phyloP scores from a whole-genome alignment of 1,140 invertebrate genomes.

The Magallana angulata region DNA sequence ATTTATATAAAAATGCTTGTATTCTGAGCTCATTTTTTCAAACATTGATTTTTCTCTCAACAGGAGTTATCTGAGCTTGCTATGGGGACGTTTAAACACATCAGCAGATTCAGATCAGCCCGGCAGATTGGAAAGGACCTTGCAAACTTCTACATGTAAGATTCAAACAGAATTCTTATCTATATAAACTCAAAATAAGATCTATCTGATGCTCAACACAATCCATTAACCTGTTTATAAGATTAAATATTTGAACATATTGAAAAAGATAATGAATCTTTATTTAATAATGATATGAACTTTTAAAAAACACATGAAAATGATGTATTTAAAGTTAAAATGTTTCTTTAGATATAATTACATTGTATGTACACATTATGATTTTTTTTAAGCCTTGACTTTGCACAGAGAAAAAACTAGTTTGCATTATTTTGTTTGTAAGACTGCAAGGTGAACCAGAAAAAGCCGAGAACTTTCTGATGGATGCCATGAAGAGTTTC shows the following conservation, averaged over 20 bases:
- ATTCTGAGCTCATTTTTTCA: background rate
- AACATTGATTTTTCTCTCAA: slow-evolving; percentile 55
- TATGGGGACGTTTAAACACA: slow-evolving; percentile 98
- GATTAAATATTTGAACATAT: no score
- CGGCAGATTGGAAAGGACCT: slow-evolving; percentile 92
- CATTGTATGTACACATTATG: no score
- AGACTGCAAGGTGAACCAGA: slow-evolving; percentile 89
- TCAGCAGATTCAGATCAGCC: slow-evolving; percentile 90
- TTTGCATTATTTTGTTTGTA: background rate
- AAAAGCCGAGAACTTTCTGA: slow-evolving; percentile 92
- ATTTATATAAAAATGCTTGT: background rate
- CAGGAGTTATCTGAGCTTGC: slow-evolving; percentile 94
- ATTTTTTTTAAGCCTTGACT: no score
- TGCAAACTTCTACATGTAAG: slow-evolving; percentile 91
- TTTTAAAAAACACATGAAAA: no score
- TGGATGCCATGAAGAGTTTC: slow-evolving; percentile 91
- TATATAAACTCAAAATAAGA: background rate
- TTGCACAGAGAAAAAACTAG: no score
- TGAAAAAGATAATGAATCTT: no score
- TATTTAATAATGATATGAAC: no score
- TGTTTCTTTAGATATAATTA: no score
- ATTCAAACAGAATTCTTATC: slow-evolving; percentile 19
- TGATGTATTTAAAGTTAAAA: no score
- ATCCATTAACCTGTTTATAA: no score
- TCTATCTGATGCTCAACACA: no score